Conservation (phyloP, 2,888 invertebrate species). For the Thereva nobilitata region DNA sequence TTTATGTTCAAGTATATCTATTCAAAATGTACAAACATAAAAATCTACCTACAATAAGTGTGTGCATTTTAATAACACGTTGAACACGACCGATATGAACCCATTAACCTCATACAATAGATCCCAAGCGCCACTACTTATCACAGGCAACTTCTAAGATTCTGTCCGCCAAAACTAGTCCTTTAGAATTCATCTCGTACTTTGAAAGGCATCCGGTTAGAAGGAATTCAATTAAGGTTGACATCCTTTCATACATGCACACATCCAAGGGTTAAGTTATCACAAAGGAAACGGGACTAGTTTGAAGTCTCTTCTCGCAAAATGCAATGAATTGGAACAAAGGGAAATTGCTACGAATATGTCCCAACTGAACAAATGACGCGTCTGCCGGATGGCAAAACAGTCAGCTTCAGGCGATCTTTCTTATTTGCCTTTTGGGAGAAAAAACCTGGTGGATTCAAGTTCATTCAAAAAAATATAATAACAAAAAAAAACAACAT, state of each 20-base stretch:
- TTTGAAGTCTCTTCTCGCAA: background rate
- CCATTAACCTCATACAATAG: too few species aligned
- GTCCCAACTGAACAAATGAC: conserved; percentile 13
- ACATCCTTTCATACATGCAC: conserved; percentile 5
- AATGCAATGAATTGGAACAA: conserved; percentile 1
- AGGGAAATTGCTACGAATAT: conserved; percentile 19
- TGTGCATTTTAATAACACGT: too few species aligned
- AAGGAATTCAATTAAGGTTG: conserved; percentile 28
- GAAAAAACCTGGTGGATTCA: conserved; percentile 40
- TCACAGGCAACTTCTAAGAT: background rate
- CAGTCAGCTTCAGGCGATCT: background rate
- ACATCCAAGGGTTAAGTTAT: conserved; percentile 11
- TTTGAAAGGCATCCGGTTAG: conserved; percentile 22
- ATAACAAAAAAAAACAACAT: conserved; percentile 46
- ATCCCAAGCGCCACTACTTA: too few species aligned
- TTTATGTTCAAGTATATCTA: too few species aligned
- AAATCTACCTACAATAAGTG: too few species aligned
- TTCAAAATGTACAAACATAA: too few species aligned
- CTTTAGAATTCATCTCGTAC: conserved; percentile 17
- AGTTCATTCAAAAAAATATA: conserved; percentile 35
- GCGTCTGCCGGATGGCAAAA: background rate
- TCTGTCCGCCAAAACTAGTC: conserved; percentile 5
- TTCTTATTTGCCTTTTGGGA: background rate
- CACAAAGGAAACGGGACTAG: background rate
- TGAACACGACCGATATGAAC: too few species aligned